These are phyloP conservation scores for Argyresthia goedartella DNA, from an alignment of 2,888 invertebrate species.

Conservation along the genomic window DNA sequence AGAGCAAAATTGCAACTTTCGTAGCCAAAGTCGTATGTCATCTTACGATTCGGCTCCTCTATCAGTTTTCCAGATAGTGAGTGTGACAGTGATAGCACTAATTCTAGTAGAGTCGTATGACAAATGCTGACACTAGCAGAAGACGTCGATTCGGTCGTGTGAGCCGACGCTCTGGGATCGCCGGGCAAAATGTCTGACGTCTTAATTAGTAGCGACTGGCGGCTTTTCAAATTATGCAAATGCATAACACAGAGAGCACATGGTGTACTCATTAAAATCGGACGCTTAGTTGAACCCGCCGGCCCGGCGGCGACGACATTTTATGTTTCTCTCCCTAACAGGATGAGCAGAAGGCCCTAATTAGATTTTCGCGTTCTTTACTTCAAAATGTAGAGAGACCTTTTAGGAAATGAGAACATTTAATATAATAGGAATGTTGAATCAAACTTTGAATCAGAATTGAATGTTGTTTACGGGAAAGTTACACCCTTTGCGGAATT, in stretches of 20 bases:
- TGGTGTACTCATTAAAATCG: slow-evolving; percentile 36
- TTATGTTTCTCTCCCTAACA: background rate
- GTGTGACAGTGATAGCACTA: too few species aligned
- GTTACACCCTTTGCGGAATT: too few species aligned
- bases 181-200: background rate
- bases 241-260: slow-evolving; percentile 20
- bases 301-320: slow-evolving; percentile 10
- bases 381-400: background rate
- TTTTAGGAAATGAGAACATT: too few species aligned
- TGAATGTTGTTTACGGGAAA: too few species aligned
- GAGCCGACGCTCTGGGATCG: background rate
- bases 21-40: too few species aligned
- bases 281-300: slow-evolving; percentile 25
- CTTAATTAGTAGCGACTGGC: slow-evolving; percentile 23
- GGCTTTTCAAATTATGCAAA: slow-evolving; percentile 40
- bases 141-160: background rate
- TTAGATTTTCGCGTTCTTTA: background rate
- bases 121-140: background rate
- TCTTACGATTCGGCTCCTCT: too few species aligned
- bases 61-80: too few species aligned
- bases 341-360: background rate
- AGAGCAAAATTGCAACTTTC: too few species aligned
- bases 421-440: too few species aligned
- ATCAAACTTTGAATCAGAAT: too few species aligned
- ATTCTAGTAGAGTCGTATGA: too few species aligned